Base-by-base conservation (phyloP, 1,140 invertebrate species). In the Orussus abietinus region DNA sequence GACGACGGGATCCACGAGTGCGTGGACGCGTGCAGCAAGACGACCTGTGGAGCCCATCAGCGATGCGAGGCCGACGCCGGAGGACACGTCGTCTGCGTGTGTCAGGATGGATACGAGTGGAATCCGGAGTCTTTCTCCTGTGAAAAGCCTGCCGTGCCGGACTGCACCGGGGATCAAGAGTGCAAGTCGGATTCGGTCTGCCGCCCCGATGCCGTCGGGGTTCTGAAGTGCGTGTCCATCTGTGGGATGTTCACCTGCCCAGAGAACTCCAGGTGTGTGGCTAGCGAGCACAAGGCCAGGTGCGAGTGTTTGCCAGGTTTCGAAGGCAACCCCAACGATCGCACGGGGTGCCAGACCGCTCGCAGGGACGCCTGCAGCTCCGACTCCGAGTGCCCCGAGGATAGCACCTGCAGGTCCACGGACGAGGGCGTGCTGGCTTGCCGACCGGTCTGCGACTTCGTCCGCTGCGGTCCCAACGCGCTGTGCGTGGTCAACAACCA, bases 401-500 rank as follows among this genome's bases (percentile, higher is more conserved):
- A 81, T 40, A 83, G 91, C 55, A 80, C 81, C 2, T 92, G 90
- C 62, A 77, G 76, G 49, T 57, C 69, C 9, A 55, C 58, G 2
- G 19, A 38, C 0, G 69, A 74, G 3, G 72, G 74, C 5, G 53
- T 65, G n/a, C 45, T 75, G 5, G 59, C 69, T 6, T 93, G 90
- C 63, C 68, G 80, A 37, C 75, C 84, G 1, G 88, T 88, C 35
- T 95, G 91, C 62, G 79, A 85, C 36, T 76, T 76, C 11, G 58
- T 86, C 2, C 76, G 76, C 25, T 95, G 91, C 64, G 91, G 91
- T 4, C 87, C 89, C 1, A 84, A 86, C 49, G 88, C 90, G 12
- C 72, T 92, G 9, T 92, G 89, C 55, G 76, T 91, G 10, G 86
- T 88, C 2, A 88, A 91, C 49, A 92, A 92, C 64, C 90, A 93